phyloP scores from a whole-genome alignment of 2,113 vertebrate genomes.

The Ahaetulla prasina region DNA sequence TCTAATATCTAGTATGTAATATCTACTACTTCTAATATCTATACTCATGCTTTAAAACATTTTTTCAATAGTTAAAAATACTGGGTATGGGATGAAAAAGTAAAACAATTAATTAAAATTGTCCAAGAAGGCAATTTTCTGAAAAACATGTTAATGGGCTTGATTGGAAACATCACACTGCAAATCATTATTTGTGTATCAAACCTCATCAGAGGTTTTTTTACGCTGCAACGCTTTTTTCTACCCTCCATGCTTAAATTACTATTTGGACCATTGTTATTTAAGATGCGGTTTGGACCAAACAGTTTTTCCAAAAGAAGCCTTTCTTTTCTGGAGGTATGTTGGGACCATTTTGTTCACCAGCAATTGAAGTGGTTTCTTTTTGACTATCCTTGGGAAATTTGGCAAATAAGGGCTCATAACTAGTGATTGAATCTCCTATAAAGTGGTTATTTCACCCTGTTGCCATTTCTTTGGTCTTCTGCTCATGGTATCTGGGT shows the following conservation, averaged over 20 bases:
- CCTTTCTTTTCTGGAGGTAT: conserved; percentile 30
- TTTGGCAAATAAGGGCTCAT: conserved; percentile 26
- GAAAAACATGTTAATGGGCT: neutral
- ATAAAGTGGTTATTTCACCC: neutral
- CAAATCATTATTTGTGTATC: neutral
- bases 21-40: no score
- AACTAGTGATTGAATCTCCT: no score
- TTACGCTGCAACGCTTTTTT: neutral
- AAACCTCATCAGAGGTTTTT: neutral
- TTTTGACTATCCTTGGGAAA: neutral
- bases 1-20: no score
- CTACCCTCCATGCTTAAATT: neutral
- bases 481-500: neutral
- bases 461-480: neutral
- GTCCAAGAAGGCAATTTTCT: conserved; percentile 6
- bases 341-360: neutral
- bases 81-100: neutral
- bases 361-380: neutral
- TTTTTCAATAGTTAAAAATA: neutral
- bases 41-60: neutral
- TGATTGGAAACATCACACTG: conserved; percentile 7
- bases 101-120: neutral
- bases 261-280: neutral
- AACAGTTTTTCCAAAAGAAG: conserved; percentile 53
- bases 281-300: conserved; percentile 34